These are phyloP conservation scores for Hoplodrina blanda DNA, from an alignment of 2,888 invertebrate species.

Conservation along the genomic window DNA sequence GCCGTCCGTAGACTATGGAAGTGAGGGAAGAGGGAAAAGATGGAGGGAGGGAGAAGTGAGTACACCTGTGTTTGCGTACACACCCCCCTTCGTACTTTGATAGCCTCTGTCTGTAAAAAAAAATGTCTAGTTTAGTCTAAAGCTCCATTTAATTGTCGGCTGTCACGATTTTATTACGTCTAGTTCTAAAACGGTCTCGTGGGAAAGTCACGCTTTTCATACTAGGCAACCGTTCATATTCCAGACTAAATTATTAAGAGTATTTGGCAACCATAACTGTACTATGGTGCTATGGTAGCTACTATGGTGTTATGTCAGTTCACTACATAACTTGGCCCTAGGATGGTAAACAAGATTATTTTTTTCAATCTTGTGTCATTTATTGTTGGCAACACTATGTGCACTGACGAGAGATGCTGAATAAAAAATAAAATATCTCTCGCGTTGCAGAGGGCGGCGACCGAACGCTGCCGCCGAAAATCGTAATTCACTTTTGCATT, in stretches of 20 bases:
- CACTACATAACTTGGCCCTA: conserved; percentile 60
- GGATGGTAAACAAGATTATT: conserved; percentile 57
- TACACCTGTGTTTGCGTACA: too few relatives aligned
- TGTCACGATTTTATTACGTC: conserved; percentile 24
- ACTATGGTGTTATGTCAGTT: conserved; percentile 42
- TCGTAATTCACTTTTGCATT: conserved; percentile 59
- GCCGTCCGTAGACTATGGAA: too few relatives aligned
- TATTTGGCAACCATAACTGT: conserved; percentile 48
- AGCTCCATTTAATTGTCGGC: not conserved
- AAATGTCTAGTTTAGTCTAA: not conserved
- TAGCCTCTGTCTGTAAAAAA: too few relatives aligned
- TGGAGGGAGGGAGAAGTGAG: too few relatives aligned
- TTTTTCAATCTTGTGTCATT: conserved; percentile 52
- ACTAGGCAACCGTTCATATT: conserved; percentile 8
- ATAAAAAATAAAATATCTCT: conserved; percentile 37
- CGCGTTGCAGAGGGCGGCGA: conserved; percentile 57
- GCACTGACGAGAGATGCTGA: conserved; percentile 3
- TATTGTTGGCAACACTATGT: conserved; percentile 40
- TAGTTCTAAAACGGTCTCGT: conserved; percentile 34
- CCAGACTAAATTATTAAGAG: conserved; percentile 25
- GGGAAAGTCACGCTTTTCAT: conserved; percentile 45
- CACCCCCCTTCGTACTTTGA: too few relatives aligned
- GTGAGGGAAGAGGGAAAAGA: too few relatives aligned
- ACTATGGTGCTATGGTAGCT: conserved; percentile 43
- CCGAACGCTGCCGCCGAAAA: conserved; percentile 47